A percentile compares a stretch with the other conserved stretches of the same genome.
Conservation (phyloP, 2,797 vertebrate species). For the Hippopotamyrus pictus region DNA sequence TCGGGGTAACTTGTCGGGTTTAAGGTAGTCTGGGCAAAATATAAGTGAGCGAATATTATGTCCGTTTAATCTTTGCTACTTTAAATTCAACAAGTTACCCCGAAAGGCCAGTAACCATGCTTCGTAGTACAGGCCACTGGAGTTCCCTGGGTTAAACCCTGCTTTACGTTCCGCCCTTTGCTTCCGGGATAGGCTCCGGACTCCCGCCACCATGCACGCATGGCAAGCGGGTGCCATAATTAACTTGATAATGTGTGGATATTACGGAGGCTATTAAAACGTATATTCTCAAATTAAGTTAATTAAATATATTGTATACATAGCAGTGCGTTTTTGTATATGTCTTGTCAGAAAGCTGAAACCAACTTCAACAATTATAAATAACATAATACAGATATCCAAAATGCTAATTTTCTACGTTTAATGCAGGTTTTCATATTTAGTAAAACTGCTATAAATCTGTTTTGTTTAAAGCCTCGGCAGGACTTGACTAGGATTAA, state of each 20-base stretch:
- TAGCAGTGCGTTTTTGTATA: background rate
- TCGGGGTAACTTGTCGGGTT: too few relatives aligned
- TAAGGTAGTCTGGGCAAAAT: too few relatives aligned
- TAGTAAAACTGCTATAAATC: background rate
- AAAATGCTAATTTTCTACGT: background rate
- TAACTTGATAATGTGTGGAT: background rate
- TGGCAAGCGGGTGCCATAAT: background rate
- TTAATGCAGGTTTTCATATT: background rate
- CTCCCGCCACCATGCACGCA: background rate
- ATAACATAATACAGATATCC: background rate
- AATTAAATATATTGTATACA: background rate
- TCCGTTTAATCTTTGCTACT: too few relatives aligned
- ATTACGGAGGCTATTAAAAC: background rate
- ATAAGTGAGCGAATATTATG: too few relatives aligned
- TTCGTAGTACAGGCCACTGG: background rate
- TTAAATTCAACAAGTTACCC: too few relatives aligned
- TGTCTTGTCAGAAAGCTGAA: background rate
- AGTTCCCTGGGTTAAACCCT: background rate
- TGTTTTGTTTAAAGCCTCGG: background rate
- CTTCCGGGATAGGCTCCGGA: background rate
- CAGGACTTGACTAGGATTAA: background rate
- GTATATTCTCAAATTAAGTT: background rate
- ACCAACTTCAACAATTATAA: background rate
- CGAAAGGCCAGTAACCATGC: too few relatives aligned
- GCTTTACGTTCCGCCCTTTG: background rate